Evolutionary conservation across 2,888 invertebrate species (phyloP).

Genomic region (Augochlorella aurata): DNA sequence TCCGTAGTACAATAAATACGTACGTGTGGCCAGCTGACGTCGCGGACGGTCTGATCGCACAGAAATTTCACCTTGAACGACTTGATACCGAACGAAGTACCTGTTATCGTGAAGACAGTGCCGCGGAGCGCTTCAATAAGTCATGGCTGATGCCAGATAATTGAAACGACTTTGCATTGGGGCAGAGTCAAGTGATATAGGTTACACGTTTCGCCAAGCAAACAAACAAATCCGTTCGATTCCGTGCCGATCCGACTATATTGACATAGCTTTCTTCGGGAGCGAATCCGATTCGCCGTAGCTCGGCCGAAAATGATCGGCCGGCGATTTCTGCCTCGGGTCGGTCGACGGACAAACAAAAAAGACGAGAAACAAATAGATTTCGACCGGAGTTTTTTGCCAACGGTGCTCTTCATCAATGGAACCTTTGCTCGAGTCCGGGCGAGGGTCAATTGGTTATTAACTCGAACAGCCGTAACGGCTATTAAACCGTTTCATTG

Average conservation of each 20-base stretch:
- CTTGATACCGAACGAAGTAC: constrained; percentile 7
- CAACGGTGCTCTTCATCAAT: constrained; percentile 46
- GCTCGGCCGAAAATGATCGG: neutral
- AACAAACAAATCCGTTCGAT: constrained; percentile 34
- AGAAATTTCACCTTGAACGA: constrained; percentile 7
- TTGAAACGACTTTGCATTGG: constrained; percentile 63
- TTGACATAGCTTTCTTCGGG: neutral
- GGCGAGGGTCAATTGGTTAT: constrained; percentile 80
- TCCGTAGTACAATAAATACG: neutral
- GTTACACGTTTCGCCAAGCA: constrained; percentile 47
- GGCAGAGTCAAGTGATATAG: constrained; percentile 44
- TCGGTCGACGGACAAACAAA: neutral
- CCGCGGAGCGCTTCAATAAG: neutral
- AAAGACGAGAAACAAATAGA: neutral
- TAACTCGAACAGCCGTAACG: constrained; percentile 74
- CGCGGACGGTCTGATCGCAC: neutral
- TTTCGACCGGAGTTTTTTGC: constrained; percentile 31
- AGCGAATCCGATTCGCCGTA: neutral
- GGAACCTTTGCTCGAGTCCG: constrained; percentile 72
- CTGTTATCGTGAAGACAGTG: constrained; percentile 8
- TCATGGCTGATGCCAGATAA: constrained; percentile 24
- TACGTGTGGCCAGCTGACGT: constrained; percentile 13
- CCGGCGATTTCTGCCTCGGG: neutral
- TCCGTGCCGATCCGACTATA: neutral
- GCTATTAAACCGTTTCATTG: constrained; percentile 70